Base-by-base conservation (phyloP, 2,888 invertebrate species). In the Nysson spinosus region DNA sequence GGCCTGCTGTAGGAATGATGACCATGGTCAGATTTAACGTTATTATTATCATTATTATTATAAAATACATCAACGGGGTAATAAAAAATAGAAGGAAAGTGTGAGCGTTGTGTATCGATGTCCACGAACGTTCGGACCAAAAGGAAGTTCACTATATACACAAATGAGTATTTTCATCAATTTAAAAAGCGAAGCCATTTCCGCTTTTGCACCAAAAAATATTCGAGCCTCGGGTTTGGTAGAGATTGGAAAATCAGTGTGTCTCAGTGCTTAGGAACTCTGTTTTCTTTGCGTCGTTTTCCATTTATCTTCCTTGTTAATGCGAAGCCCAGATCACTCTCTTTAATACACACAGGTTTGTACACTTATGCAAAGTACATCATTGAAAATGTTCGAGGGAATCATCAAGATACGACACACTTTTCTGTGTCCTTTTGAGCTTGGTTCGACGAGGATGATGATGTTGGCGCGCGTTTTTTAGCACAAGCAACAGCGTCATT, bases 401-500 rank as follows among this genome's bases (percentile, higher is more conserved):
- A 19, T 46, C 71, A 93, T 95, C 94, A 95, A 89, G 95, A 95
- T 85, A 95, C 92, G 78, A 94, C 92, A 88, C 95, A 95, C 88
- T 95, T 95, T 83, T 95, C 95, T 82, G 93, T 92, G 80, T 93
- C 92, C 81, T 91, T 92, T 58, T 88, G 89, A 24, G 79, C 79
- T 46, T 82, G 83, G 50, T 58, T 75, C 56, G 77, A 52, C 26
- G 75, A 26, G 5, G 77, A 58, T 7, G 80, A 61, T 12, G 81
- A 72, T 1, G 79, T 70, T 20, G 81, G 75, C 73, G 93, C 90
- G 51, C 93, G 91, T 64, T 93, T 90, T 77, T 93, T 90, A 43
- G 95, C 95, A 83, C 93, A 93, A 56, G 96, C 96, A 43, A 96
- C 90, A 3, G 95, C 94, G 88, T 96, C 96, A 87, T 96, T 96